A percentile compares a stretch with the other conserved stretches of the same genome.
These are phyloP conservation scores for Campaea margaritaria DNA, from an alignment of 2,888 invertebrate species.

Conservation along the genomic window DNA sequence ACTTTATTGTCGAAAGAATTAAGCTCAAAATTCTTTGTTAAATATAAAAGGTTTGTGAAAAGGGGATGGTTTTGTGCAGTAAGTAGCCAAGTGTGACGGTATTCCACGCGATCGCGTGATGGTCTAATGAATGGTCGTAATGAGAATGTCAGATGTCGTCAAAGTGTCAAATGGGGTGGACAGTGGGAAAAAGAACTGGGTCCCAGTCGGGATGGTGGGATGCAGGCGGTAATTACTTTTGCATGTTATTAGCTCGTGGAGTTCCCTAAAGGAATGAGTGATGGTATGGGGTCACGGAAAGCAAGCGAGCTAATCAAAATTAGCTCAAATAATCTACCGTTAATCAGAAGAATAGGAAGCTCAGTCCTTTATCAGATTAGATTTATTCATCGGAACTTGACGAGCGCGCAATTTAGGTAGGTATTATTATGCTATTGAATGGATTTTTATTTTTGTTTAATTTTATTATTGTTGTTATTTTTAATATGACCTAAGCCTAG, in stretches of 20 bases:
- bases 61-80: conserved; percentile 35
- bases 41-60: conserved; percentile 18
- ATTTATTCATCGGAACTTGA: too few species aligned
- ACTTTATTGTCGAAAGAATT: conserved; percentile 17
- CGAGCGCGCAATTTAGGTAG: too few species aligned
- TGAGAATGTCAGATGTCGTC: conserved; percentile 69
- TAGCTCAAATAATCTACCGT: too few species aligned
- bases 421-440: too few species aligned
- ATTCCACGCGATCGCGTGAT: conserved; percentile 75
- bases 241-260: conserved; percentile 17
- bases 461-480: too few species aligned
- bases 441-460: too few species aligned
- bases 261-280: background rate
- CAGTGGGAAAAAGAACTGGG: conserved; percentile 53
- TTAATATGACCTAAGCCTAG: too few species aligned
- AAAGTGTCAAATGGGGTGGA: conserved; percentile 55
- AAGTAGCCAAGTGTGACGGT: conserved; percentile 67
- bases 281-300: background rate
- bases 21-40: conserved; percentile 35
- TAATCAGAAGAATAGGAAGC: too few species aligned
- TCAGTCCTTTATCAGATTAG: too few species aligned
- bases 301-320: too few species aligned
- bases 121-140: conserved; percentile 70
- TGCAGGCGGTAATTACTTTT: conserved; percentile 32
- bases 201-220: conserved; percentile 23